Evolutionary conservation across 1,140 invertebrate species (phyloP), one percentile per base, ranked within the genome.

Genomic region (Macrostomum lignano): DNA sequence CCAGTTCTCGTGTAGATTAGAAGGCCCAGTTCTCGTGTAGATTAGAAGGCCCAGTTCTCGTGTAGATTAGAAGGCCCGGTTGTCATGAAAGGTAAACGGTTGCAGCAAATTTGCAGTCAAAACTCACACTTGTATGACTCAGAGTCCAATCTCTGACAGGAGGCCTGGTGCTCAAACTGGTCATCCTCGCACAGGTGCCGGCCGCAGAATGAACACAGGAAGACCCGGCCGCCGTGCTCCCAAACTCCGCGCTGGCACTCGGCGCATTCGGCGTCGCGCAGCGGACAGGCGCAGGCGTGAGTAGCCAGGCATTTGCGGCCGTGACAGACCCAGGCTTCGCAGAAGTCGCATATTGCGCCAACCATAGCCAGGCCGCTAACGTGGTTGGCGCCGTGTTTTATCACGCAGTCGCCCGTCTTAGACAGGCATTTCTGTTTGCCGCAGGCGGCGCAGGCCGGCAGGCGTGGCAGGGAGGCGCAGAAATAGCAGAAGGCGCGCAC

Each of bases 121-220:
- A n/a, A n/a, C n/a, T n/a, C n/a, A 48, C 81, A 91, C 64, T 91
- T 91, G 46, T 72, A 82, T 46, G 66, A 79, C 44, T 67, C 81
- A 2, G 76, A 71, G 47, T 91, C 81, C 2, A 93, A 53, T 28
- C 82, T 72, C 63, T 86, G 81, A 52, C 82, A 93, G 1, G 75
- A 84, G 6, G 82, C 82, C 62, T 93, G 82, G 60, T 93, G 82
- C 51, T 93, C 82, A 65, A 93, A 91, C 57, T 93, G 82, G 58
- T 93, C 82, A 61, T 93, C 82, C 60, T 93, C 82, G 60, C 82
- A 93, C 1, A 93, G 63, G 49, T 73, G 82, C 33, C 69, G 73
- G 24, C 69, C 58, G 50, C 82, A 91, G 55, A 79, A 91, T 28
- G 74, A 78, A 54, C 82, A 93, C 41, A 69, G 69, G 49, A 82